Base-by-base conservation (phyloP, 2,888 invertebrate genomes). In the Conus canariensis region DNA sequence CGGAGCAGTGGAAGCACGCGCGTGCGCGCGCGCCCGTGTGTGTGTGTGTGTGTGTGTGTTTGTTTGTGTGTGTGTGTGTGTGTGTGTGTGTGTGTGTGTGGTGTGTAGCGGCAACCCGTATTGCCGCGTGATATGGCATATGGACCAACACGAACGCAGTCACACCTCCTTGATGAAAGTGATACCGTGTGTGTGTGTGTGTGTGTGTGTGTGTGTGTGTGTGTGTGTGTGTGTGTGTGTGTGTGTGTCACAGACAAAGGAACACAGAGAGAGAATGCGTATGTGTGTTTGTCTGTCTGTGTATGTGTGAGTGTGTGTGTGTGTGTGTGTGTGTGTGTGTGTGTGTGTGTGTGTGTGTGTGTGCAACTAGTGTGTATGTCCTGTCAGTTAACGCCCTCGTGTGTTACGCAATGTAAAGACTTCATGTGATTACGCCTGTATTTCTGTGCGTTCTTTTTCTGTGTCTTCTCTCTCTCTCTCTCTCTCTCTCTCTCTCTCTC, bases 221-320 rank as follows among this genome's bases (percentile, higher is more conserved):
- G n/a, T 56, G 88, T 70, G 60, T 45, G 30, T 88, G 14, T 88
- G 80, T 56, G 59, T 85, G 56, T 56, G 85, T 56, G 59, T n/a
- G 22, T 22, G 59, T 59, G 58, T 56, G 85, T 85, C 22, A 56
- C n/a, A 56, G 59, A 25, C 30, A 25, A 30, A 9, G 77, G 6
- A 30, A 25, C 25, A 25, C 5, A 25, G 77, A 9, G 25, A 6
- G 77, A 25, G 77, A 8, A 25, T 77, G 30, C 14, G 30, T 77
- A 30, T 25, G 30, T 77, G 77, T 25, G 25, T 77, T 6, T 77
- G 77, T 77, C 9, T 1, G 19, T 77, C 25, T 77, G 77, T 77
- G 77, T 30, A 1, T 77, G 30, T 30, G 19, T 77, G 77, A 30
- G 30, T 77, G 77, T 77, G 25, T 9, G 30, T 77, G 77, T 9